A percentile compares a stretch with the other conserved stretches of the same genome.
These are phyloP conservation scores for Dugesia japonica DNA, from an alignment of 2,888 invertebrate species.

Conservation along the genomic window DNA sequence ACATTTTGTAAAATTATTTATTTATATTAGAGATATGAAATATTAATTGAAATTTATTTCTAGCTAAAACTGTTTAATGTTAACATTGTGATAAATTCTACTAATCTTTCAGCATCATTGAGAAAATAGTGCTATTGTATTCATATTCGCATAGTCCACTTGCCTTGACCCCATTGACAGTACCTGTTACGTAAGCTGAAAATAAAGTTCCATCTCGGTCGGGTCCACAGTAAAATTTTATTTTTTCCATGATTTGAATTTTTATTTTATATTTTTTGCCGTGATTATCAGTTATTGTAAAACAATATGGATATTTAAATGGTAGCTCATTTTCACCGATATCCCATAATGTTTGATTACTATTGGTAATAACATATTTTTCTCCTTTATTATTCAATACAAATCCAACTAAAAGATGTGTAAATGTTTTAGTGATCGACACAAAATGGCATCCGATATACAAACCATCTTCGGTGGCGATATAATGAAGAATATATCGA, in stretches of 20 bases:
- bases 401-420: conserved; percentile 27
- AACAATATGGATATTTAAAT: conserved; percentile 1
- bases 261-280: conserved; percentile 27
- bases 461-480: conserved; percentile 59
- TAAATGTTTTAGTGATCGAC: conserved; percentile 55
- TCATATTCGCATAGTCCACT: conserved; percentile 30
- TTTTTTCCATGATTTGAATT: conserved; percentile 2
- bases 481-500: conserved; percentile 63
- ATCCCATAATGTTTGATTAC: conserved; percentile 6
- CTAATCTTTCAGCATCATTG: background rate
- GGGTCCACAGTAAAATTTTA: conserved; percentile 23
- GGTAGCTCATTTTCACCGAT: conserved; percentile 25
- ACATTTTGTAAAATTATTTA: no score
- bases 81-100: no score
- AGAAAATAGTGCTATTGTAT: conserved; percentile 23
- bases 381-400: conserved; percentile 23
- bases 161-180: conserved; percentile 22
- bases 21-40: no score
- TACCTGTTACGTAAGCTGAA: background rate
- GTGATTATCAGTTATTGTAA: background rate
- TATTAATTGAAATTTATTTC: no score
- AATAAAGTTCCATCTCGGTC: conserved; percentile 27
- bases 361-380: background rate
- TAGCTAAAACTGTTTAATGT: no score
- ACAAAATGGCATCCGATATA: conserved; percentile 60